phyloP scores from a whole-genome alignment of 2,113 vertebrate genomes.

The Nothoprocta perdicaria region DNA sequence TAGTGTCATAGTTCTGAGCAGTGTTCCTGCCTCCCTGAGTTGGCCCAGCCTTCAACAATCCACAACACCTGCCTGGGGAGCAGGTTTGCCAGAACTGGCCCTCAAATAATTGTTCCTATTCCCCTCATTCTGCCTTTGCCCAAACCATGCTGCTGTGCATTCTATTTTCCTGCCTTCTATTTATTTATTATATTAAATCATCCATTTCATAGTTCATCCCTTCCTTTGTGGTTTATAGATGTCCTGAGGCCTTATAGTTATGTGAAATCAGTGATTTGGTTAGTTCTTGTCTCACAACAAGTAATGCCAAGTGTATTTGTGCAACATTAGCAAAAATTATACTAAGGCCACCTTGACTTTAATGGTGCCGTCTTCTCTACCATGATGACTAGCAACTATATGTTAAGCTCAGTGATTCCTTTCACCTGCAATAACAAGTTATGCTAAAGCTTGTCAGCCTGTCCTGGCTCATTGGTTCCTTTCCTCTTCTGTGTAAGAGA shows the following conservation, averaged over 20 bases:
- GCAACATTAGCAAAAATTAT: neutral
- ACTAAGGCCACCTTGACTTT: constrained; percentile 22
- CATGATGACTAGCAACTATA: neutral
- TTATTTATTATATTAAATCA: constrained; percentile 71
- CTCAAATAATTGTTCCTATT: neutral
- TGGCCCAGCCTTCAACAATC: neutral
- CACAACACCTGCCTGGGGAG: neutral
- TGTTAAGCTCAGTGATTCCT: constrained; percentile 37
- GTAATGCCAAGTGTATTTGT: constrained; percentile 42
- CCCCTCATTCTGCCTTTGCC: constrained; percentile 40
- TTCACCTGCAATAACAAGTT: constrained; percentile 52
- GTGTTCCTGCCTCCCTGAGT: neutral
- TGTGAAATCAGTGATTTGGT: constrained; percentile 51
- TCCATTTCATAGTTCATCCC: constrained; percentile 66
- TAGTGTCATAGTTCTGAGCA: neutral
- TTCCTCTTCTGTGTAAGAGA: neutral
- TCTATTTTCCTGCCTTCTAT: constrained; percentile 51
- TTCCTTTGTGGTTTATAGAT: neutral
- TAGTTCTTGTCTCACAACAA: constrained; percentile 37
- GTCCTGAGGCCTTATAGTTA: constrained; percentile 14
- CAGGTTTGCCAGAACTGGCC: neutral
- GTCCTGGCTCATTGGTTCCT: neutral
- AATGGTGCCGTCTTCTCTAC: constrained; percentile 18
- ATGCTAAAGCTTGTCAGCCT: neutral
- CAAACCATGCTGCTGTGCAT: constrained; percentile 22